Base-by-base conservation (phyloP, 2,113 vertebrate species). In the Indicator maculatus region DNA sequence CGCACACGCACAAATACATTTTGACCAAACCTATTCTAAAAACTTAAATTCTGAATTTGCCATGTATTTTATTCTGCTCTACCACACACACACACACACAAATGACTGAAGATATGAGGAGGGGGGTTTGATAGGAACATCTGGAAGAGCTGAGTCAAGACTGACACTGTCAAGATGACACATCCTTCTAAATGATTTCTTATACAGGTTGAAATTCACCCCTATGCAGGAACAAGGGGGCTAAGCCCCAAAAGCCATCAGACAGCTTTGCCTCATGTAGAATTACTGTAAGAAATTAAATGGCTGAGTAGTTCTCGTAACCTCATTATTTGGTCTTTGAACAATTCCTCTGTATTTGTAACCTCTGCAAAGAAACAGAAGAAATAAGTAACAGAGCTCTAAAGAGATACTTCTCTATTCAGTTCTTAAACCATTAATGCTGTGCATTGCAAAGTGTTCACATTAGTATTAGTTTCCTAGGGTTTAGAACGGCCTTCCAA, bases 101-200 rank as follows among this genome's bases (percentile, higher is more conserved):
- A 74, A 41, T 56, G 31, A 59, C n/a, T 24, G 27, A 87, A 85
- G 74, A 73, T 24, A 85, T 21, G 39, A 90, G 28, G 70, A 82
- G n/a, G 58, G 45, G 55, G 18, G 27, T 85, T 67, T 44, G 41
- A 23, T 11, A 76, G 50, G 59, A 90, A 47, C 21, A 45, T 28
- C 21, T 76, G 63, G 44, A 76, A 86, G 16, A 86, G 36, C 28
- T 36, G 55, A 88, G 33, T 72, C 30, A 71, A 71, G 45, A 26
- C 2, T 47, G 80, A 45, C 21, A 6, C 21, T 38, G 0, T 16
- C 6, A 72, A 53, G 47, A 77, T 3, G 2, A 71, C 3, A 1
- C 18, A 44, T 18, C n/a, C 33, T 73, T 83, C 28, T 38, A 15
- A 65, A 78, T 33, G 50, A 58, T 61, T 28, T 65, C 55, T 86